Base-by-base conservation (phyloP, 1,140 invertebrate species). In the Drosophila gunungcola region DNA sequence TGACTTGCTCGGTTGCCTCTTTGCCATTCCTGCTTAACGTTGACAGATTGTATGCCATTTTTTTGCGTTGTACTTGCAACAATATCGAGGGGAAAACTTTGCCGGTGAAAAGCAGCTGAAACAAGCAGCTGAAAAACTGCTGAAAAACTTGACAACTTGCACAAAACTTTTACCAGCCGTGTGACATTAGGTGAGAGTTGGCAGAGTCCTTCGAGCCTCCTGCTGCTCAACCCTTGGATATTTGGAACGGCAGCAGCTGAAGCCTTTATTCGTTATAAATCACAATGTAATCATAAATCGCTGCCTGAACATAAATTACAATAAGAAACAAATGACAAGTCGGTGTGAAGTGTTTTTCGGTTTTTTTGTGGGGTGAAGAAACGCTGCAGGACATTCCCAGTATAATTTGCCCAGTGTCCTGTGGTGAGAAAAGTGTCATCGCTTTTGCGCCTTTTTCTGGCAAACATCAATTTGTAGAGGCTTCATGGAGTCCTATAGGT, bases 41-140 rank as follows among this genome's bases (percentile, higher is more conserved):
- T 88, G 84, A 88, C 85, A 88, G 84, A 88, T 88, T 88, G 84
- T 88, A 90, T 88, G 84, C 84, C 73, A 88, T 88, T 88, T 89
- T 83, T 89, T 89, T 84, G 73, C 76, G 49, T 62, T 69, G 69
- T 86, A 79, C 75, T 88, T 84, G 80, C 84, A 80, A 89, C 84
- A 89, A 89, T 88, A 84, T 89, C 73, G 80, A 52, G 67, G 52
- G 52, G 45, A 73, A 74, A 86, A 86, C 70, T 86, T 86, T 86
- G 55, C 69, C 63, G 43, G 57, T 62, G 55, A 76, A 84, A 83
- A 64, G 81, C 81, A 86, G 76, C 80, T 89, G 84, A 89, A 88
- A 89, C 82, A 88, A 86, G 83, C 78, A 78, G 81, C 63, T 76
- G 61, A 84, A 80, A 84, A 77, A 63, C 65, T 77, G 70, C 74